These are phyloP conservation scores for Adela reaumurella DNA, from an alignment of 2,888 invertebrate species.

Conservation along the genomic window DNA sequence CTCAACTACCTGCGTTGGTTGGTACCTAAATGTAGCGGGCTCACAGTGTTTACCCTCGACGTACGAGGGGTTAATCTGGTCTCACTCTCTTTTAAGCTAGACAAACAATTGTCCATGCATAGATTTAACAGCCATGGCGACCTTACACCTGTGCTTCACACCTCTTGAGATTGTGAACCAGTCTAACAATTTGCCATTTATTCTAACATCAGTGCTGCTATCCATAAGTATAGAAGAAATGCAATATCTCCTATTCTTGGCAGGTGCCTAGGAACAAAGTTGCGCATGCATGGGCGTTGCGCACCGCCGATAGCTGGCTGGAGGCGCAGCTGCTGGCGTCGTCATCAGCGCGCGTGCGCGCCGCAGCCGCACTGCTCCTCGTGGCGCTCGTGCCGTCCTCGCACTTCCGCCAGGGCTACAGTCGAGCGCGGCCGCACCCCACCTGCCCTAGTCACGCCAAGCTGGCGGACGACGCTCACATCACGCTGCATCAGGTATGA, in stretches of 20 bases:
- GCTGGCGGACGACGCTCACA: constrained; percentile 48
- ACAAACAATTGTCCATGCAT: too few species aligned
- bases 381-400: constrained; percentile 89
- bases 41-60: too few species aligned
- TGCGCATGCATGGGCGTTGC: constrained; percentile 89
- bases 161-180: too few species aligned
- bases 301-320: constrained; percentile 88
- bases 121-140: too few species aligned
- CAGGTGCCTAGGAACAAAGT: constrained; percentile 80
- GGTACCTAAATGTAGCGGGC: too few species aligned
- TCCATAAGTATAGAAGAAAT: too few species aligned
- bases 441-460: constrained; percentile 33
- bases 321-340: constrained; percentile 86
- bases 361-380: constrained; percentile 83
- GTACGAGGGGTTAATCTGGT: too few species aligned
- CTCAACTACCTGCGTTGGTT: too few species aligned
- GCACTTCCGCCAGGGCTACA: constrained; percentile 85
- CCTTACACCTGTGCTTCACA: too few species aligned
- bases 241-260: constrained; percentile 11
- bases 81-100: too few species aligned
- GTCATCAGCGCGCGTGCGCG: constrained; percentile 77
- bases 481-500: constrained; percentile 48
- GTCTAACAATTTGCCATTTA: too few species aligned
- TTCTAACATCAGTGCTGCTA: too few species aligned
- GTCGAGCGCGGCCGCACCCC: constrained; percentile 56